A percentile compares a stretch with the other conserved stretches of the same genome.
phyloP scores from a whole-genome alignment of 2,797 vertebrate species.

The Scarus forsteni region DNA sequence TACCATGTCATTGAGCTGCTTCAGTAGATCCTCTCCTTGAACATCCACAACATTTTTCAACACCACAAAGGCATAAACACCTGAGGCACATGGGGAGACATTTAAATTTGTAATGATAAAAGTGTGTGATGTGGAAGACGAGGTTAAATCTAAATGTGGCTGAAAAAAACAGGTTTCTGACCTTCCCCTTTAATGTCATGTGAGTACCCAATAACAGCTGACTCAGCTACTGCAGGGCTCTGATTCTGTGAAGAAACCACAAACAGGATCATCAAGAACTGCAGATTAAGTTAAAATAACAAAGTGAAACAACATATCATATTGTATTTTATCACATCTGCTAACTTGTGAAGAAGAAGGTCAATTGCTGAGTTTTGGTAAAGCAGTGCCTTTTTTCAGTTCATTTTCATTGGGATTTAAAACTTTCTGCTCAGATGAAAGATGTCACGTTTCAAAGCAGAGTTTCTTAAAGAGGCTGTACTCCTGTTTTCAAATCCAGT shows the following conservation, averaged over 20 bases:
- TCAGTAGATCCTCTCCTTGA: slow-evolving; percentile 70
- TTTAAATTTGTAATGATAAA: neutral
- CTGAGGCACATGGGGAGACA: slow-evolving; percentile 69
- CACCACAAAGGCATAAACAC: slow-evolving; percentile 93
- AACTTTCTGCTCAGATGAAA: no score
- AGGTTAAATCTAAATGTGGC: neutral
- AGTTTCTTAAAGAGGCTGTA: no score
- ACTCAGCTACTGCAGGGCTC: slow-evolving; percentile 91
- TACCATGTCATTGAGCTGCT: slow-evolving; percentile 86
- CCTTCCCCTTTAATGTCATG: slow-evolving; percentile 96
- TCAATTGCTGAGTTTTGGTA: neutral
- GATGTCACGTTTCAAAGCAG: no score
- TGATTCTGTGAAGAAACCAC: slow-evolving; percentile 83
- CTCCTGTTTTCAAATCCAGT: no score
- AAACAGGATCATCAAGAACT: neutral
- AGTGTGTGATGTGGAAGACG: neutral
- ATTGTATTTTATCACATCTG: no score
- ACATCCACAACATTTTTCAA: slow-evolving; percentile 83
- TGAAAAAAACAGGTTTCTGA: slow-evolving; percentile 52
- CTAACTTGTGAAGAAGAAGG: no score
- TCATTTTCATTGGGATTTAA: no score
- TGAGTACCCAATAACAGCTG: slow-evolving; percentile 91
- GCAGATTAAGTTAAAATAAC: neutral
- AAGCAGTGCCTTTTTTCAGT: no score
- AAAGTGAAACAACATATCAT: no score